Evolutionary conservation across 1,140 invertebrate species (phyloP), one percentile per base, ranked within the genome.

Genomic region (Octopus sinensis): DNA sequence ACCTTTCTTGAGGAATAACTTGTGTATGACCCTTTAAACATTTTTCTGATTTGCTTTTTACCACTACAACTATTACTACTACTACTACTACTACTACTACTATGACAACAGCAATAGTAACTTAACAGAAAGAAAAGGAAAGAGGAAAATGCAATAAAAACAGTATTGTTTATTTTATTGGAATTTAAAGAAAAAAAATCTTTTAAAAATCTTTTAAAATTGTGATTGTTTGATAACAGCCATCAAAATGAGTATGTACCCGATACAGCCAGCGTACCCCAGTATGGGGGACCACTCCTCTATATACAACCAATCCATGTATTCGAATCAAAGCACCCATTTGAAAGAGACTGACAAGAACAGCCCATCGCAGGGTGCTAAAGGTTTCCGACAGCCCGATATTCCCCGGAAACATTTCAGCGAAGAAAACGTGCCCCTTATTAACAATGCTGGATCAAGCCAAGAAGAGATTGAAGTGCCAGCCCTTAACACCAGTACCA

Each of bases 251-350:
- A 73, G 5, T 23, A 73, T 73, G 68, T 73, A 73, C 30, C 68
- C 68, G 13, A 23, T 73, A 12, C 68, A 73, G 30, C 30, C 68
- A 73, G 13, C 7, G 7, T 73, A 73, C 56, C 56, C 56, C 17
- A 62, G 56, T 23, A 73, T 73, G 68, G 68, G 68, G 17, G 30
- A 73, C 13, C 68, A 73, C 30, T 73, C 68, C 17, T n/a, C 17
- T 73, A 73, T 73, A 23, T 73, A 73, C 68, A 23, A 73, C 68
- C 68, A 73, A 13, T 23, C 68, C 68, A 73, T 73, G 13, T 73
- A 73, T 73, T 23, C 17, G 68, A 73, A 73, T 4, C 68, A 9
- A 13, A 73, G 30, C 13, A 73, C 17, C 30, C 9, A 13, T 5
- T n/a, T 73, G 68, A 73, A 73, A 73, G 68, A 23, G 17, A 13